Base-by-base conservation (phyloP, 2,888 invertebrate genomes). In the Zygothrica quintamaculata region DNA sequence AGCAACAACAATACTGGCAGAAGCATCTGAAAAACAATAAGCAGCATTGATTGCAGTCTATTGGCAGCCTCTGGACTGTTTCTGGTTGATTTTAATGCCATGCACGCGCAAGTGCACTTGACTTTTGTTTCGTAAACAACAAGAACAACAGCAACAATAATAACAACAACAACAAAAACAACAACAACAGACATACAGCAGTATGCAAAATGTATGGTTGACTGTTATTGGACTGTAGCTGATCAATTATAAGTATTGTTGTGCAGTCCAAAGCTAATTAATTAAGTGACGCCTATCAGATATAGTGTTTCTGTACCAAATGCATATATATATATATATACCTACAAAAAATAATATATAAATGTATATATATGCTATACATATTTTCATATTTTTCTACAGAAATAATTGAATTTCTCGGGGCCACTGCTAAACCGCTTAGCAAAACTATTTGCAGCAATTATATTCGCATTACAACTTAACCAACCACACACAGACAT, bases 61-160 rank as follows among this genome's bases (percentile, higher is more conserved):
- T 68, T 73, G 57, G 51, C 40, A 15, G 50, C 25, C 52, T 43
- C 44, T 51, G 39, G 37, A 16, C 34, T 31, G 55, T 36, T 51
- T 36, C 57, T 62, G 42, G 37, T 48, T 53, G 74, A 60, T 72
- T 77, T 78, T 62, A 77, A 74, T 77, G 60, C 75, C 57, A 52
- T 43, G 65, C 84, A 77, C 77, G 73, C 64, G 55, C 62, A 74
- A 59, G 56, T 77, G 65, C 72, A 66, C 84, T 80, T 84, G 68
- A 79, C 77, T 84, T 77, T 79, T 79, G 79, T 74, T 84, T 74
- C 74, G 66, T 65, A 74, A 74, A 60, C 80, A 78, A 73, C 53
- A 22, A 26, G 33, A 42, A 29, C 31, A 18, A 7, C 18, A 2
- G 18, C 11, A 34, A 13, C 26, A 22, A 1, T 0, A 16, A 18